These are phyloP conservation scores for Drosophila rubida DNA, from an alignment of 2,888 invertebrate genomes.

Conservation along the genomic window DNA sequence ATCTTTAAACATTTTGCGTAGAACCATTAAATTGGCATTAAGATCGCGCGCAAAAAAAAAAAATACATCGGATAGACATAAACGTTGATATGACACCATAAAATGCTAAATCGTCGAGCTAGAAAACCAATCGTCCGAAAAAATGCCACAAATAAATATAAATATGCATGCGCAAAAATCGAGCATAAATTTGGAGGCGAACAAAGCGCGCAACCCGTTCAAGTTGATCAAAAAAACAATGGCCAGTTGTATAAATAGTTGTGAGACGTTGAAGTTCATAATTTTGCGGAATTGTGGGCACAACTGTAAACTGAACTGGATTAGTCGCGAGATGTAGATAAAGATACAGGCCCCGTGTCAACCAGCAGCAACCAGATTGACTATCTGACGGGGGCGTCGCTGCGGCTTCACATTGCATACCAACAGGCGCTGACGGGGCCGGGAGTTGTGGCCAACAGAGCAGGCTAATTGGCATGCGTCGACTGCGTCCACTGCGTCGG, in stretches of 20 bases:
- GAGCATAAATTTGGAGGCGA: conserved; percentile 16
- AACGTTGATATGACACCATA: conserved; percentile 16
- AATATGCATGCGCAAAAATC: not conserved
- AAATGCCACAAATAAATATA: conserved; percentile 27
- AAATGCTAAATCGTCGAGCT: conserved; percentile 23
- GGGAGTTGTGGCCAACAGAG: conserved; percentile 29
- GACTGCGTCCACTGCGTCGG: conserved; percentile 20
- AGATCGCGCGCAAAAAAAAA: conserved; percentile 31
- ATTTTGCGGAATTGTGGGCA: conserved; percentile 20
- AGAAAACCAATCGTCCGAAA: conserved; percentile 22
- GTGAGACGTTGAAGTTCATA: conserved; percentile 19
- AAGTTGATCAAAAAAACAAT: conserved; percentile 1
- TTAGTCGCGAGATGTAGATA: not conserved
- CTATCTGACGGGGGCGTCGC: conserved; percentile 4
- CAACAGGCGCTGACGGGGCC: conserved; percentile 39
- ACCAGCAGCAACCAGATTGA: not conserved
- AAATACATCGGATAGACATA: not conserved
- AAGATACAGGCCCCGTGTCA: not conserved
- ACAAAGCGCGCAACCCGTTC: not conserved
- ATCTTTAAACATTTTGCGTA: not conserved
- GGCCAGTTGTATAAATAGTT: not conserved
- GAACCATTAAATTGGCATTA: conserved; percentile 53
- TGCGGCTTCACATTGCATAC: conserved; percentile 37
- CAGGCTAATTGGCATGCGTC: conserved; percentile 72
- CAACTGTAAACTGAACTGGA: conserved; percentile 35